A percentile compares a stretch with the other conserved stretches of the same genome.
phyloP scores from a whole-genome alignment of 2,113 vertebrate species.

The Prolemur simus region DNA sequence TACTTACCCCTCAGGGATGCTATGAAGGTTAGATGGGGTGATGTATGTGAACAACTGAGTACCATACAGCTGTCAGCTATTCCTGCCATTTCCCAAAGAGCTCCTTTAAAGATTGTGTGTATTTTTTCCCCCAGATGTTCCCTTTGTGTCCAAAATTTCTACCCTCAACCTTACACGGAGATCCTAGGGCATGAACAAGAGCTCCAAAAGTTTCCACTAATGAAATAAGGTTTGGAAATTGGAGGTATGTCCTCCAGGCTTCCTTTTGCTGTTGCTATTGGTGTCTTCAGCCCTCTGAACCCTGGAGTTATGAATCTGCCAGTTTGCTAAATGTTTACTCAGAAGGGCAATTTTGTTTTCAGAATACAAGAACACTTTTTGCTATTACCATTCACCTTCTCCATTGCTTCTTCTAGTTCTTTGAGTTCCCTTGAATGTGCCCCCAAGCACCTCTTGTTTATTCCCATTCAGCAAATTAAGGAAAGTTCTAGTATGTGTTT shows the following conservation, averaged over 20 bases:
- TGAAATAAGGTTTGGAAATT: conserved; percentile 25
- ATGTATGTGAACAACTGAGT: background rate
- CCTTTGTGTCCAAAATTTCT: background rate
- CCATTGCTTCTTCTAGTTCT: conserved; percentile 29
- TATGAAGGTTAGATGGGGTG: background rate
- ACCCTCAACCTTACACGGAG: background rate
- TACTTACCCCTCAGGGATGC: background rate
- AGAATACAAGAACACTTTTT: conserved; percentile 48
- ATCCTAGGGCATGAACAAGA: background rate
- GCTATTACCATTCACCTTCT: conserved; percentile 40
- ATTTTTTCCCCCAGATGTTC: background rate
- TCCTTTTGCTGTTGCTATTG: background rate
- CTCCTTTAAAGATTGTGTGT: background rate
- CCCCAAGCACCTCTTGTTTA: conserved; percentile 61
- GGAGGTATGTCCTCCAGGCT: conserved; percentile 6
- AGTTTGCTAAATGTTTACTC: conserved; percentile 65
- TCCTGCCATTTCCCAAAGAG: background rate
- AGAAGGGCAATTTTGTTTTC: conserved; percentile 57
- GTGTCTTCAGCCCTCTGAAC: background rate
- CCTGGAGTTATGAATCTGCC: conserved; percentile 50
- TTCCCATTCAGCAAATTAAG: conserved; percentile 63
- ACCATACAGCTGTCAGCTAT: background rate
- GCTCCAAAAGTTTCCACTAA: conserved; percentile 24
- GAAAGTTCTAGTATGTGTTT: conserved; percentile 54
- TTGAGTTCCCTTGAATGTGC: conserved; percentile 56